Evolutionary conservation across 2,888 invertebrate genomes (phyloP).

Genomic region (Volucella inanis): DNA sequence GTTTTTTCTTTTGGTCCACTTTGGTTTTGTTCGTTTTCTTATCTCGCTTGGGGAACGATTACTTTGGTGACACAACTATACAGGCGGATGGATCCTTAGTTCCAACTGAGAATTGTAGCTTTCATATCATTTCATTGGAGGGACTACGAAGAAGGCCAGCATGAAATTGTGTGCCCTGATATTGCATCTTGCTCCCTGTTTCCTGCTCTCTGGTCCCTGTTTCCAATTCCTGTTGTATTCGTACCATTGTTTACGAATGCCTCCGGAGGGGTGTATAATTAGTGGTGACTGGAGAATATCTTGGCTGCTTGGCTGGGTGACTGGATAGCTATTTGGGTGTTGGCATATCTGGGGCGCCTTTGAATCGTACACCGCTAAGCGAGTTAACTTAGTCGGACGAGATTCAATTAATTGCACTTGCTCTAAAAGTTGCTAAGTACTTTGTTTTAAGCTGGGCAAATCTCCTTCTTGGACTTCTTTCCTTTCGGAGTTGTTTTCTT

Average conservation of each 20-base stretch:
- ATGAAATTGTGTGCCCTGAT: constrained; percentile 20
- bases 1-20: neutral
- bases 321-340: constrained; percentile 45
- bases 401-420: constrained; percentile 73
- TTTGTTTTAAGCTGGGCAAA: constrained; percentile 43
- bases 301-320: neutral
- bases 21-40: constrained; percentile 50
- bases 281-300: constrained; percentile 52
- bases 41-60: constrained; percentile 50
- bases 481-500: neutral
- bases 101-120: constrained; percentile 40
- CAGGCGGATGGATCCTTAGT: constrained; percentile 48
- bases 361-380: constrained; percentile 48
- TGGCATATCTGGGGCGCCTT: constrained; percentile 36
- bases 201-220: neutral
- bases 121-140: neutral
- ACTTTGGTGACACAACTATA: constrained; percentile 46
- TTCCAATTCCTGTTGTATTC: constrained; percentile 11
- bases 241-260: constrained; percentile 50
- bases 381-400: constrained; percentile 70
- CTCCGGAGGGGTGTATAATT: constrained; percentile 52
- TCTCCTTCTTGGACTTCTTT: constrained; percentile 13
- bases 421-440: constrained; percentile 60
- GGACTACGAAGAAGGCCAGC: constrained; percentile 26
- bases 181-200: neutral